Percentiles rank a stretch among this genome's conserved stretches.
phyloP scores from a whole-genome alignment of 2,888 invertebrate species.

The Megaustenia siamemsis region DNA sequence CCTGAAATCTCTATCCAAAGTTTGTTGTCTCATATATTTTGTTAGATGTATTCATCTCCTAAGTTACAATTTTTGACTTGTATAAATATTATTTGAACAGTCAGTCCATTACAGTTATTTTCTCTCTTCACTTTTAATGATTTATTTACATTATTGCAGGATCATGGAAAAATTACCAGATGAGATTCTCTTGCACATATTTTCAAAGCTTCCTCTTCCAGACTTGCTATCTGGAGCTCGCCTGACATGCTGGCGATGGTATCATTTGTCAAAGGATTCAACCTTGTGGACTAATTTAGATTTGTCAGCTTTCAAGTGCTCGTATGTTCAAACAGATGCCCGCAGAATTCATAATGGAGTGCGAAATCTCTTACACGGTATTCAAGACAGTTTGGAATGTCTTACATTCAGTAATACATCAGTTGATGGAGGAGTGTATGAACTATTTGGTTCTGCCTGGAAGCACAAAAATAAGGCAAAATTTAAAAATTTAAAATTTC shows the following conservation, averaged over 20 bases:
- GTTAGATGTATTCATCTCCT: no score
- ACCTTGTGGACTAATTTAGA: slow-evolving; percentile 46
- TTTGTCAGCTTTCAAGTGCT: slow-evolving; percentile 29
- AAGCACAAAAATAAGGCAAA: slow-evolving; percentile 43
- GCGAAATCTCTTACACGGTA: background rate
- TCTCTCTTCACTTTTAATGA: background rate
- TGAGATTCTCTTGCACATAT: slow-evolving; percentile 49
- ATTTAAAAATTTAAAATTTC: slow-evolving; percentile 43
- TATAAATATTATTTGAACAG: no score
- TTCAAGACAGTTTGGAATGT: slow-evolving; percentile 37
- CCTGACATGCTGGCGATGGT: slow-evolving; percentile 49
- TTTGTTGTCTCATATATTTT: no score
- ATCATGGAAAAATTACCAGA: slow-evolving; percentile 45
- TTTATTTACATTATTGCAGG: background rate
- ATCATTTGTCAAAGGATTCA: slow-evolving; percentile 44
- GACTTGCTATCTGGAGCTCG: slow-evolving; percentile 47
- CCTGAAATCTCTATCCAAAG: no score
- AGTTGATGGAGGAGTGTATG: slow-evolving; percentile 44
- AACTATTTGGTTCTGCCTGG: slow-evolving; percentile 50
- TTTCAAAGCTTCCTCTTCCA: slow-evolving; percentile 41
- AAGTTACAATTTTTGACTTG: no score
- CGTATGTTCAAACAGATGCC: slow-evolving; percentile 22
- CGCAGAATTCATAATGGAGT: slow-evolving; percentile 36
- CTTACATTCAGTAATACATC: slow-evolving; percentile 45
- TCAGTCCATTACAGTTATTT: no score